Percentiles rank a stretch among this genome's conserved stretches.
Evolutionary conservation across 2,113 vertebrate genomes (phyloP).

Genomic region (Meleagris gallopavo): DNA sequence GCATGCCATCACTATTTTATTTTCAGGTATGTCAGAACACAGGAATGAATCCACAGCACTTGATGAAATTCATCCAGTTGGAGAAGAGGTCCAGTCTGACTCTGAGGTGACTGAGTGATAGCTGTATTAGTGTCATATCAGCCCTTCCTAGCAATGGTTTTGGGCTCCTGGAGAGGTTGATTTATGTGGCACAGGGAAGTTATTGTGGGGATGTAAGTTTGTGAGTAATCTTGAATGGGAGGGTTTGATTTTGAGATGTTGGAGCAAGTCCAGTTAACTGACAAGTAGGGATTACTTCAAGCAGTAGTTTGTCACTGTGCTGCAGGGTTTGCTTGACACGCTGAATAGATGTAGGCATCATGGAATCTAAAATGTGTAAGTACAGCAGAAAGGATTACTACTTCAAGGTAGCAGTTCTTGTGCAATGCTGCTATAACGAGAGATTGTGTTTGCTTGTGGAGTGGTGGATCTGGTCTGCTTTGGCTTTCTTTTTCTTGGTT

Average conservation of each 20-base stretch:
- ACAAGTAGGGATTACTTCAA: background rate
- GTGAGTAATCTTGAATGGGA: background rate
- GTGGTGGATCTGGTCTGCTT: background rate
- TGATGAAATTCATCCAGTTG: constrained; percentile 68
- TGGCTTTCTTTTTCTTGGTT: background rate
- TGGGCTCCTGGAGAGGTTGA: constrained; percentile 4
- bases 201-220: background rate
- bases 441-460: background rate
- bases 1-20: constrained; percentile 73
- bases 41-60: constrained; percentile 69
- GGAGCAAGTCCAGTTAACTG: background rate
- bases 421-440: background rate
- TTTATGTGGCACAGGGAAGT: background rate
- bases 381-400: background rate
- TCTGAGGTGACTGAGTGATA: constrained; percentile 76
- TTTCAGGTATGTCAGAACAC: constrained; percentile 82
- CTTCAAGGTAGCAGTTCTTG: background rate
- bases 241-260: background rate
- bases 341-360: background rate
- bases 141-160: constrained; percentile 34
- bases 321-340: background rate
- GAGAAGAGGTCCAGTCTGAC: constrained; percentile 75
- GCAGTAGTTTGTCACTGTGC: background rate
- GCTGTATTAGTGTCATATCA: constrained; percentile 33
- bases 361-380: background rate